phyloP scores from a whole-genome alignment of 2,113 vertebrate species.

The Siphamia tubifer region DNA sequence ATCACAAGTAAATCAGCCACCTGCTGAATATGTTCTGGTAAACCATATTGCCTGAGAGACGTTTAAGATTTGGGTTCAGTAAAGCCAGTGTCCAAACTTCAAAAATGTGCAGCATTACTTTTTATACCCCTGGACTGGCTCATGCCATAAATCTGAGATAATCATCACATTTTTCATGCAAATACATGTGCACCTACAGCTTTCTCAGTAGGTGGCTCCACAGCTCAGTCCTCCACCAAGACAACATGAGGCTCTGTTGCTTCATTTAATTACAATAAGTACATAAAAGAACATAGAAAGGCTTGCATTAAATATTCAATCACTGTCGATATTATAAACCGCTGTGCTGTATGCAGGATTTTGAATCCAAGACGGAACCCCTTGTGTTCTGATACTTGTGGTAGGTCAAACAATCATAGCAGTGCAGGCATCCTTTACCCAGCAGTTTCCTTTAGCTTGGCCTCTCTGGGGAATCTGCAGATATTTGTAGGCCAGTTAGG shows the following conservation, averaged over 20 bases:
- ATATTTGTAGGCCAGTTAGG: not conserved
- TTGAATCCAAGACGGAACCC: no score
- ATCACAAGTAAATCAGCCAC: conserved; percentile 24
- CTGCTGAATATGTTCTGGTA: conserved; percentile 16
- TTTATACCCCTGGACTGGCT: not conserved
- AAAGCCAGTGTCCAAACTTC: conserved; percentile 31
- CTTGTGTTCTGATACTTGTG: no score
- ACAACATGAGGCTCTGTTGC: not conserved
- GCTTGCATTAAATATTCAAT: conserved; percentile 30
- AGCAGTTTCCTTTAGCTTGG: conserved; percentile 21
- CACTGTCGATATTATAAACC: no score
- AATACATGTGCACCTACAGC: not conserved
- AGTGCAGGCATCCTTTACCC: conserved; percentile 43
- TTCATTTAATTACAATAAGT: not conserved
- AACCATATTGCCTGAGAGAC: conserved; percentile 56
- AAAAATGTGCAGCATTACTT: conserved; percentile 51
- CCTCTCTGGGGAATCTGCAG: not conserved
- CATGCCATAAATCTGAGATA: conserved; percentile 20
- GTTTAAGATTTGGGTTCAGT: conserved; percentile 37
- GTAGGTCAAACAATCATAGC: no score
- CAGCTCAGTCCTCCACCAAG: conserved; percentile 19
- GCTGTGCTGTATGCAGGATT: no score
- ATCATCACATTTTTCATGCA: conserved; percentile 28
- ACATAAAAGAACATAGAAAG: conserved; percentile 26
- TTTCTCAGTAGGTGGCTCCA: not conserved